Evolutionary conservation across 2,888 invertebrate genomes (phyloP).

Genomic region (Drosophila maculinotata): DNA sequence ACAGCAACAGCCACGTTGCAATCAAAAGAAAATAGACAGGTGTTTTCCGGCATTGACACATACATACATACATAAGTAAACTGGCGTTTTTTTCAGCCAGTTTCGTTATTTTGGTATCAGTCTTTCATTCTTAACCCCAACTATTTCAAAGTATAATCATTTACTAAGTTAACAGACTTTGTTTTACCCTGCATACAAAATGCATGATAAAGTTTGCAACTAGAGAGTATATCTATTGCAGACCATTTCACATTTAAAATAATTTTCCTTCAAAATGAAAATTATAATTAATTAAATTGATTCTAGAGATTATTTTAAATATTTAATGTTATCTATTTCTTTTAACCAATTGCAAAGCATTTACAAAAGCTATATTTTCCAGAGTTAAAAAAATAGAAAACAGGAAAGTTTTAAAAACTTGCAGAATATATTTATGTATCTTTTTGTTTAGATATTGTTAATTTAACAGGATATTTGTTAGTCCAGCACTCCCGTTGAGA

Average conservation of each 20-base stretch:
- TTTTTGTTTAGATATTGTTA: no score
- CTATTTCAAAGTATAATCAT: conserved; percentile 13
- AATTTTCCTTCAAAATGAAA: no score
- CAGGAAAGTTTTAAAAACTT: no score
- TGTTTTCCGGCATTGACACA: conserved; percentile 64
- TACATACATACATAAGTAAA: conserved; percentile 1
- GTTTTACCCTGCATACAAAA: conserved; percentile 36
- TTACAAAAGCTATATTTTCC: no score
- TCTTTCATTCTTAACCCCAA: conserved; percentile 35
- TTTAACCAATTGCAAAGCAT: no score
- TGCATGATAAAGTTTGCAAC: neutral
- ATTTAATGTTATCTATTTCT: no score
- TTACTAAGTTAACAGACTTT: conserved; percentile 2
- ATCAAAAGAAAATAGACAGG: conserved; percentile 62
- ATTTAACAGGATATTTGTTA: conserved; percentile 21
- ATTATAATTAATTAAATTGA: no score
- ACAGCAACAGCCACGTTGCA: conserved; percentile 20
- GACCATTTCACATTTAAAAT: no score
- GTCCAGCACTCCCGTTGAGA: neutral
- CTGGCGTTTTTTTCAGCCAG: conserved; percentile 24
- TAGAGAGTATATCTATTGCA: no score
- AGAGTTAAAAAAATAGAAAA: no score
- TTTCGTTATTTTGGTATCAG: conserved; percentile 22
- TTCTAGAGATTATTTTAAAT: no score
- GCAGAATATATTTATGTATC: no score